Evolutionary conservation across 2,797 vertebrate genomes (phyloP).

Genomic region (Phyllotis vaccarum): DNA sequence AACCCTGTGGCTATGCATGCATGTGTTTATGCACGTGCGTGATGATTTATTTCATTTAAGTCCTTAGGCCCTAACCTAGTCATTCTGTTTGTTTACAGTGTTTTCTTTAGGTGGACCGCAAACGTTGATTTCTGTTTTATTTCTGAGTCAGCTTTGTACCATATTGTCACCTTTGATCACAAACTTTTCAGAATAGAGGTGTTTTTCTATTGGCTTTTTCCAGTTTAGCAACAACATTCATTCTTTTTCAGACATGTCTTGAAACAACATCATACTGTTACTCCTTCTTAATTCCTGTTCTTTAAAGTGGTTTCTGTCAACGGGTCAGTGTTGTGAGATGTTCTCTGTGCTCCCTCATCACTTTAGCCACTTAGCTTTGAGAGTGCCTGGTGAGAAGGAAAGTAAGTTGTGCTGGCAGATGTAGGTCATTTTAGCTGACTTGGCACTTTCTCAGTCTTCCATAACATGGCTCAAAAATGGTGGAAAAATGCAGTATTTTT

Average conservation of each 20-base stretch:
- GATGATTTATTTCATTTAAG: slow-evolving; percentile 1
- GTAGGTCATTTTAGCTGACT: slow-evolving; percentile 65
- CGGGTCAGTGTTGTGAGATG: slow-evolving; percentile 61
- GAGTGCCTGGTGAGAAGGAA: slow-evolving; percentile 69
- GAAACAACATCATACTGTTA: slow-evolving; percentile 61
- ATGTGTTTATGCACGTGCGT: neutral
- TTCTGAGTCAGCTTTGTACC: slow-evolving; percentile 45
- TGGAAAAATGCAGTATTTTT: slow-evolving; percentile 69
- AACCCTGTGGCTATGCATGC: neutral
- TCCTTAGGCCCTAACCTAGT: neutral
- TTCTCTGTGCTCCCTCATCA: slow-evolving; percentile 62
- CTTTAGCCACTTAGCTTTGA: slow-evolving; percentile 72
- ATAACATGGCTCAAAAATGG: slow-evolving; percentile 33
- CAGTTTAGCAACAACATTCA: slow-evolving; percentile 42
- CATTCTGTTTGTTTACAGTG: neutral
- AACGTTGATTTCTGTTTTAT: neutral
- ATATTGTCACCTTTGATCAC: slow-evolving; percentile 59
- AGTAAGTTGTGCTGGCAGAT: slow-evolving; percentile 56
- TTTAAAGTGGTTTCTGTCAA: slow-evolving; percentile 71
- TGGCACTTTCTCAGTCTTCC: slow-evolving; percentile 60
- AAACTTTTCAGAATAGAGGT: neutral
- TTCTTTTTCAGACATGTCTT: slow-evolving; percentile 55
- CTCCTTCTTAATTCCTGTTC: slow-evolving; percentile 70
- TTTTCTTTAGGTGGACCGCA: neutral
- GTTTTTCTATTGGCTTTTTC: slow-evolving; percentile 41